These are phyloP conservation scores for Drosophila greeni DNA, from an alignment of 2,888 invertebrate species.

Conservation along the genomic window DNA sequence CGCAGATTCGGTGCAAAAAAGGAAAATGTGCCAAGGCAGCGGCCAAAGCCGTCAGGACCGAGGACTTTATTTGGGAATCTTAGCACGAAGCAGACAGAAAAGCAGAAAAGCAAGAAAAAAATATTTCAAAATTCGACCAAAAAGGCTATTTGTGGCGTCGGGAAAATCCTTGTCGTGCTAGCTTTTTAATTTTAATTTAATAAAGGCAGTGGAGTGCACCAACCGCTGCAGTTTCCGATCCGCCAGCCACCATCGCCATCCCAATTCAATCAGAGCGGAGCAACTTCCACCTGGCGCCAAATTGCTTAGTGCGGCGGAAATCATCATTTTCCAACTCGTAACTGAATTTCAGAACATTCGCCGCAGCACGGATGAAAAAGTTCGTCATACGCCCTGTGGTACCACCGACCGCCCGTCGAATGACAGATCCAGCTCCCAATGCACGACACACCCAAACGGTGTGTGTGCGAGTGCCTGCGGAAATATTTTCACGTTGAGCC, in stretches of 20 bases:
- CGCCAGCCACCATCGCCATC: constrained; percentile 17
- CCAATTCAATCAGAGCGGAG: constrained; percentile 56
- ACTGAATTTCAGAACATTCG: constrained; percentile 50
- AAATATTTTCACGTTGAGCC: constrained; percentile 66
- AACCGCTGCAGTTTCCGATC: constrained; percentile 14
- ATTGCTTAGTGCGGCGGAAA: constrained; percentile 63
- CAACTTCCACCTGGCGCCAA: constrained; percentile 45
- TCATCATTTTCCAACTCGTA: constrained; percentile 54
- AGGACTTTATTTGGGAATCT: constrained; percentile 48
- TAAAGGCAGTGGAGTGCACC: constrained; percentile 65
- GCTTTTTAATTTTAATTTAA: constrained; percentile 66
- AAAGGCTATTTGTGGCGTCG: constrained; percentile 5
- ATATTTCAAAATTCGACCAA: constrained; percentile 10
- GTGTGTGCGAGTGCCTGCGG: constrained; percentile 6
- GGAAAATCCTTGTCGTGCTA: constrained; percentile 31
- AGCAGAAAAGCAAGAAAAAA: constrained; percentile 34
- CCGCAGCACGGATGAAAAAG: constrained; percentile 24
- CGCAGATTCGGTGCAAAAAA: constrained; percentile 46
- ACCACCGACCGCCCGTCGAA: constrained; percentile 45
- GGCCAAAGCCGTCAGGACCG: constrained; percentile 19
- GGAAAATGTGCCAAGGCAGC: constrained; percentile 56
- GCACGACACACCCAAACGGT: constrained; percentile 44
- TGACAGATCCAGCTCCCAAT: constrained; percentile 58
- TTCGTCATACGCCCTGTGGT: constrained; percentile 57
- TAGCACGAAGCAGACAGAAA: constrained; percentile 67